A percentile compares a stretch with the other conserved stretches of the same genome.
phyloP scores from a whole-genome alignment of 2,888 invertebrate species.

The Thera britannica region DNA sequence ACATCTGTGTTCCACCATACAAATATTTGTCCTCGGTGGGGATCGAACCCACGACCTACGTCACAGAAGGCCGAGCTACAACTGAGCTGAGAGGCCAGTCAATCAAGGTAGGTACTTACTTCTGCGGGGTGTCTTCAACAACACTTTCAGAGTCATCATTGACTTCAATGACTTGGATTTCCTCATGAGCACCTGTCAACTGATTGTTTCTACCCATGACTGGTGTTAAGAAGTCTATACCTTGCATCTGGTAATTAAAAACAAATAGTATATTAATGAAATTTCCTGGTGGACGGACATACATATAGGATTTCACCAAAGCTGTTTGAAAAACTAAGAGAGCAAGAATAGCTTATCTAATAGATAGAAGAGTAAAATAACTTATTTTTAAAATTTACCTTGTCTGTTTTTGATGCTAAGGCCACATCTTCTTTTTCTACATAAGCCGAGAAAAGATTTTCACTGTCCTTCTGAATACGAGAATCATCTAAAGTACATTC shows the following conservation, averaged over 20 bases:
- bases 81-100: too few species aligned
- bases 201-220: constrained; percentile 49
- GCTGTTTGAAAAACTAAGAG: too few species aligned
- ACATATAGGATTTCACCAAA: too few species aligned
- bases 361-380: too few species aligned
- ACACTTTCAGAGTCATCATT: constrained; percentile 72
- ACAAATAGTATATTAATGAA: background rate
- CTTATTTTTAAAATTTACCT: constrained; percentile 43
- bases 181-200: constrained; percentile 32
- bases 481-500: constrained; percentile 35
- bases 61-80: too few species aligned
- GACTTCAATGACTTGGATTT: constrained; percentile 40
- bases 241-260: constrained; percentile 39
- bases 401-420: constrained; percentile 36
- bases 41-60: too few species aligned
- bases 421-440: constrained; percentile 57
- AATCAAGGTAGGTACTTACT: constrained; percentile 55
- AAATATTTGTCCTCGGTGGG: too few species aligned
- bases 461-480: constrained; percentile 62
- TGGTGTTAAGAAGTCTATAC: constrained; percentile 56
- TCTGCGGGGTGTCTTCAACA: constrained; percentile 81
- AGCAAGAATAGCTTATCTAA: too few species aligned
- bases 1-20: too few species aligned
- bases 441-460: constrained; percentile 69
- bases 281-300: too few species aligned